phyloP scores from a whole-genome alignment of 2,888 invertebrate genomes.

The Hirtodrosophila alboralis region DNA sequence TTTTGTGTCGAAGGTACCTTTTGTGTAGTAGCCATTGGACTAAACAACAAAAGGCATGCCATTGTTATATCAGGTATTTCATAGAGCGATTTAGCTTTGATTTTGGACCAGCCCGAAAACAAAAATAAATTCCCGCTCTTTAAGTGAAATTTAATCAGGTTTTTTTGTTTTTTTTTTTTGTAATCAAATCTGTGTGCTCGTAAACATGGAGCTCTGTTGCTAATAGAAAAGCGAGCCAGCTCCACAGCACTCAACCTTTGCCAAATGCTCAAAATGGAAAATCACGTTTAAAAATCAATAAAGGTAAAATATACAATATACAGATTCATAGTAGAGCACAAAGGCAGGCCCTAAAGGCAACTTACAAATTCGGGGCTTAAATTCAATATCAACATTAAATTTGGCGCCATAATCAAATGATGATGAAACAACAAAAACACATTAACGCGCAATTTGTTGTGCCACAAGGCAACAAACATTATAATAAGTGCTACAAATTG shows the following conservation, averaged over 20 bases:
- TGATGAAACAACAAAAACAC: constrained; percentile 71
- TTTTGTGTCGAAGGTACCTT: no score
- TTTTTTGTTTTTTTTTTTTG: no score
- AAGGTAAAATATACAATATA: constrained; percentile 49
- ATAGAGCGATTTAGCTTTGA: constrained; percentile 44
- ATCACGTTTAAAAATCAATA: constrained; percentile 62
- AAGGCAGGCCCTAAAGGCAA: not conserved
- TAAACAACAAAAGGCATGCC: constrained; percentile 22
- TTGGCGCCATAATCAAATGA: constrained; percentile 63
- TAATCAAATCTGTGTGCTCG: constrained; percentile 66
- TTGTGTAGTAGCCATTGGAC: constrained; percentile 8
- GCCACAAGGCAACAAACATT: constrained; percentile 48
- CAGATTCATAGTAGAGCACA: not conserved
- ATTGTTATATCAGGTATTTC: constrained; percentile 39
- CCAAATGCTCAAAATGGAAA: constrained; percentile 35
- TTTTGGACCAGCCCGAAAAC: constrained; percentile 19
- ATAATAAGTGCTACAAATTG: constrained; percentile 20
- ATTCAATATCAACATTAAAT: constrained; percentile 63
- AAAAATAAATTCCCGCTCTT: constrained; percentile 26
- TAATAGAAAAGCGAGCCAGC: constrained; percentile 62
- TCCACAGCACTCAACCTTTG: constrained; percentile 20
- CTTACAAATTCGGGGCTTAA: constrained; percentile 45
- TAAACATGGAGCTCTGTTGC: constrained; percentile 39
- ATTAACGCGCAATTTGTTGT: constrained; percentile 65
- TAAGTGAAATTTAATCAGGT: constrained; percentile 66